A percentile compares a stretch with the other conserved stretches of the same genome.
phyloP scores from a whole-genome alignment of 2,113 vertebrate genomes.

The Chelonoidis abingdonii region DNA sequence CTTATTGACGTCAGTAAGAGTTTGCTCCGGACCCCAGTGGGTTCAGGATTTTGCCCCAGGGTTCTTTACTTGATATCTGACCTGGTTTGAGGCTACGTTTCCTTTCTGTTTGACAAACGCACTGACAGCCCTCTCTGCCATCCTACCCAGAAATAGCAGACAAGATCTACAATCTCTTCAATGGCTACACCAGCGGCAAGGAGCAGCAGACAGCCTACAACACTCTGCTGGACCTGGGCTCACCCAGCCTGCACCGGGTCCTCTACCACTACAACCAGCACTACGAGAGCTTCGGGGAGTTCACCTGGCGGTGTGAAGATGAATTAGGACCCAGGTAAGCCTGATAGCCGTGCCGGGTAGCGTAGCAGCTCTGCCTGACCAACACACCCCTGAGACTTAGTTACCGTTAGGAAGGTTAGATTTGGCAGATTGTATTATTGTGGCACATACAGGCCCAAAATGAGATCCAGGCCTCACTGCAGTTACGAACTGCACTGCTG shows the following conservation, averaged over 20 bases:
- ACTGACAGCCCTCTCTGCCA: not conserved
- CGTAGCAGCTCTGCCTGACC: not conserved
- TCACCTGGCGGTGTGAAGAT: constrained; percentile 98
- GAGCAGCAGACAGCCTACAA: constrained; percentile 99
- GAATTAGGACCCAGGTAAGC: constrained; percentile 95
- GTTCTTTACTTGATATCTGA: not conserved
- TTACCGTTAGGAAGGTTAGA: not conserved
- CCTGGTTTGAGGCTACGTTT: not conserved
- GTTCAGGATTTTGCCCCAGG: not conserved
- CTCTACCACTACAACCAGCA: constrained; percentile 98
- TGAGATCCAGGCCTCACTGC: not conserved
- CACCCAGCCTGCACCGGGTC: constrained; percentile 93
- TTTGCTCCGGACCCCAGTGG: not conserved
- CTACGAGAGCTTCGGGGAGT: constrained; percentile 98
- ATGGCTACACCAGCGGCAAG: constrained; percentile 97
- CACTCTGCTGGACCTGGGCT: constrained; percentile 94
- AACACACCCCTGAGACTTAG: not conserved
- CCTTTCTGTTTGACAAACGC: not conserved
- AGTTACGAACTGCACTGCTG: not conserved
- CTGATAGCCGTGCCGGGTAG: accelerated
- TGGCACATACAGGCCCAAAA: not conserved
- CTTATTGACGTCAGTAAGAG: not conserved
- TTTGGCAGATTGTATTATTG: not conserved
- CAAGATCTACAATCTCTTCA: constrained; percentile 99
- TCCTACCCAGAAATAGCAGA: constrained; percentile 91